phyloP scores from a whole-genome alignment of 1,140 invertebrate species.

The Rhyacophila brunnea region DNA sequence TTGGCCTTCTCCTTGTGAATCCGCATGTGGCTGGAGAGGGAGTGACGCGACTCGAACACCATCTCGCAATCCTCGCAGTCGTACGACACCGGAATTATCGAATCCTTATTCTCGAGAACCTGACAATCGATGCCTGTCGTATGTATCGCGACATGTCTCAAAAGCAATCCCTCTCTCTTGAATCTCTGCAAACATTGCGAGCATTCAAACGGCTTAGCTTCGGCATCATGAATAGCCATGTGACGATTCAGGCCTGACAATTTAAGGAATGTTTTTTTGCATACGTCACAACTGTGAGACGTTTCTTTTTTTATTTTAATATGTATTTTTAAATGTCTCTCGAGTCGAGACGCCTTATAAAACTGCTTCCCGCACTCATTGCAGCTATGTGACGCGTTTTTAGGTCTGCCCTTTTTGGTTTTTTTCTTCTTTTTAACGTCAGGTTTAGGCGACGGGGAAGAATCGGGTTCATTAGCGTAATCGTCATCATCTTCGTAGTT shows the following conservation, averaged over 20 bases:
- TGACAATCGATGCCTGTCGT: constrained; percentile 31
- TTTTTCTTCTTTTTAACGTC: constrained; percentile 20
- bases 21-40: constrained; percentile 40
- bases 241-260: constrained; percentile 40
- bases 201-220: constrained; percentile 34
- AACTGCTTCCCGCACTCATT: constrained; percentile 32
- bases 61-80: constrained; percentile 42
- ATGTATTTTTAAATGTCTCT: constrained; percentile 30
- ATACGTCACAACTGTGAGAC: constrained; percentile 36
- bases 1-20: constrained; percentile 38
- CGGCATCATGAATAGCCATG: constrained; percentile 38
- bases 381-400: constrained; percentile 26
- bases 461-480: constrained; percentile 10
- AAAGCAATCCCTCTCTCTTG: constrained; percentile 32
- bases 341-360: constrained; percentile 32
- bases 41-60: constrained; percentile 40
- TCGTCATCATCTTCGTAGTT: constrained; percentile 10
- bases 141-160: constrained; percentile 36
- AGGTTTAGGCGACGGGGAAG: background rate
- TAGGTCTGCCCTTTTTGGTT: constrained; percentile 10
- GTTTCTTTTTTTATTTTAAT: constrained; percentile 39
- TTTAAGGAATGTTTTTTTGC: constrained; percentile 41
- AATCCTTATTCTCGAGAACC: constrained; percentile 8
- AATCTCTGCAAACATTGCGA: constrained; percentile 33
- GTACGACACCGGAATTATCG: constrained; percentile 21